Conservation (phyloP, 2,888 invertebrate species). For the Anthophora plumipes region DNA sequence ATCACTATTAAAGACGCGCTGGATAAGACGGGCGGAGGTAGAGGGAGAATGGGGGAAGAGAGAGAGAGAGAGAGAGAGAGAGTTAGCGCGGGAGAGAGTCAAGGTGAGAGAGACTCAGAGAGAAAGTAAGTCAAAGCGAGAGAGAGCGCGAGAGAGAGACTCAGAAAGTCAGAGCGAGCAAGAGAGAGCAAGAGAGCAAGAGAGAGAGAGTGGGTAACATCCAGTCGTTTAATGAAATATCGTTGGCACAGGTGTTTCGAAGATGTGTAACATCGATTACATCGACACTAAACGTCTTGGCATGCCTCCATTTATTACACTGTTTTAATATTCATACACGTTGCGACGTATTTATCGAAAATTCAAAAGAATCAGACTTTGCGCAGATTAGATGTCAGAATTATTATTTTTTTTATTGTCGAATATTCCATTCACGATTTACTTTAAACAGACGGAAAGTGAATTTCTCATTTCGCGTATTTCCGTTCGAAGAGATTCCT, state of each 20-base stretch:
- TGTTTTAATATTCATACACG: not conserved
- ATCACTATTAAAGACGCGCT: constrained; percentile 7
- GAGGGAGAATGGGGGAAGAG: too few relatives aligned
- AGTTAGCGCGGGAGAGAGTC: too few relatives aligned
- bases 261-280: not conserved
- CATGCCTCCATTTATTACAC: not conserved
- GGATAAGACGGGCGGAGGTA: not conserved
- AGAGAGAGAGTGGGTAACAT: not conserved
- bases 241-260: not conserved
- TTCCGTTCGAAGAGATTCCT: not conserved
- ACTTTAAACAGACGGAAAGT: not conserved
- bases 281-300: not conserved
- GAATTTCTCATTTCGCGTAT: not conserved
- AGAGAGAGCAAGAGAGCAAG: too few relatives aligned
- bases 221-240: constrained; percentile 2
- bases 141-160: too few relatives aligned
- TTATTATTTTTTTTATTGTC: too few relatives aligned
- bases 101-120: too few relatives aligned
- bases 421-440: not conserved
- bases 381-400: too few relatives aligned
- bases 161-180: too few relatives aligned
- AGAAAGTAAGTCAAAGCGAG: too few relatives aligned
- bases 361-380: not conserved
- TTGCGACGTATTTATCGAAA: not conserved
- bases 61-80: too few relatives aligned